Conservation (phyloP, 2,797 vertebrate genomes). For the Danio tinwini region DNA sequence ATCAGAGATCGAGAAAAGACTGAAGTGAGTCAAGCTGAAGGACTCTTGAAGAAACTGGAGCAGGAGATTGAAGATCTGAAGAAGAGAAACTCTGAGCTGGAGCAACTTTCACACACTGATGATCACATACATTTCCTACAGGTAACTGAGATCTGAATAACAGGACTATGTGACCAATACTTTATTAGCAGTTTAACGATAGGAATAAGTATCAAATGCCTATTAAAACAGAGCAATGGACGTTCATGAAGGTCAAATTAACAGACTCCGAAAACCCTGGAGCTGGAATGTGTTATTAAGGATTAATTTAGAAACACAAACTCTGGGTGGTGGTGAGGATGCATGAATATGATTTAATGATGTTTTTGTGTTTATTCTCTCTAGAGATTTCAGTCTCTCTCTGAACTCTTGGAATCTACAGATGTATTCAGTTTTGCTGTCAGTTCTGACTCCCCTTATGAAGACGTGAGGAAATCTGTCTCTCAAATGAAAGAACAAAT, state of each 20-base stretch:
- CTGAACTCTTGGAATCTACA: neutral
- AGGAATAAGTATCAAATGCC: too few relatives aligned
- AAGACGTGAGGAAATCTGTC: constrained; percentile 34
- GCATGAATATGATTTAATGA: too few relatives aligned
- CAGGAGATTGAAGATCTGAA: neutral
- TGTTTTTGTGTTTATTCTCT: neutral
- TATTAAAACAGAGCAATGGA: too few relatives aligned
- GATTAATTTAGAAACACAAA: neutral
- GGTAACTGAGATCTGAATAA: neutral
- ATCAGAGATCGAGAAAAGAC: neutral
- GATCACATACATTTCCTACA: neutral
- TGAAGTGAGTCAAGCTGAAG: neutral
- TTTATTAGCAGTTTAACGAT: neutral
- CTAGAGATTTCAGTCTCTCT: constrained; percentile 31
- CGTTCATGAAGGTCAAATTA: too few relatives aligned
- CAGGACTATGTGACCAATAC: neutral
- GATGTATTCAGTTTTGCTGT: neutral
- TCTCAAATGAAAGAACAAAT: constrained; percentile 35
- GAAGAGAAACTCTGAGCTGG: neutral
- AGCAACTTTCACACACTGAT: neutral
- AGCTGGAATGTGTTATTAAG: too few relatives aligned
- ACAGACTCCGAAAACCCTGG: too few relatives aligned
- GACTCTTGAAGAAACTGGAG: neutral
- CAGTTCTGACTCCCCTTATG: constrained; percentile 34
- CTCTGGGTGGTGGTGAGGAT: neutral